Base-by-base conservation (phyloP, 1,140 invertebrate species). In the Propsilocerus akamusi region DNA sequence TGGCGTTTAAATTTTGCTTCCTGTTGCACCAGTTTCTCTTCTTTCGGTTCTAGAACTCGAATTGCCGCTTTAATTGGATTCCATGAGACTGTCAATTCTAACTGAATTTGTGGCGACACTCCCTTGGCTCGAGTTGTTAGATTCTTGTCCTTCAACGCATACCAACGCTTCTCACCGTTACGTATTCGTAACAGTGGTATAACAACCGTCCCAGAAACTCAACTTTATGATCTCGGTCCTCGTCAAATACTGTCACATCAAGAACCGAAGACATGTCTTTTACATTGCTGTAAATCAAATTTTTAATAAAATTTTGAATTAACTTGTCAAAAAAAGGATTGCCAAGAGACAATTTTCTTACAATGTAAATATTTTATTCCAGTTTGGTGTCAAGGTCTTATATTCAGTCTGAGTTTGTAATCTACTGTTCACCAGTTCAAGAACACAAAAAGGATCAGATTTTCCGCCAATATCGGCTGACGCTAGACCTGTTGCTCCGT, bases 301-400 rank as follows among this genome's bases (percentile, higher is more conserved):
- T 51, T 47, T 46, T 52, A 48, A 48, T 30, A 34, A 4, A 52
- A 3, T 25, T 20, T n/a, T n/a, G 41, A 23, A 46, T 10, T 11
- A 23, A 46, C 8, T 46, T 25, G 8, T 3, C 11, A 17, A 2
- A 11, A 46, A 46, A 11, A 41, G 23, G 26, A n/a, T 37, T 11
- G 10, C 2, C 4, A 8, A 2, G 14, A 2, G 0, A 51, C 4
- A 20, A 48, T 53, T 54, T 54, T 11, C 85, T 84, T 70, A 94
- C 89, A 99, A 97, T 28, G 87, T 94, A 64, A 99, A 99, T 55
- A 97, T 89, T 70, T 98, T 97, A 67, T 97, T 92, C 96, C 96
- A 99, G 52, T 83, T 88, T 0, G 96, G 96, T 47, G 82, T 77
- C 3, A 99, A 69, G 0, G 95, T 99, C 66, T 98, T 97, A 65